A percentile compares a stretch with the other conserved stretches of the same genome.
Conservation (phyloP, 2,113 vertebrate species). For the Engraulis encrasicolus region DNA sequence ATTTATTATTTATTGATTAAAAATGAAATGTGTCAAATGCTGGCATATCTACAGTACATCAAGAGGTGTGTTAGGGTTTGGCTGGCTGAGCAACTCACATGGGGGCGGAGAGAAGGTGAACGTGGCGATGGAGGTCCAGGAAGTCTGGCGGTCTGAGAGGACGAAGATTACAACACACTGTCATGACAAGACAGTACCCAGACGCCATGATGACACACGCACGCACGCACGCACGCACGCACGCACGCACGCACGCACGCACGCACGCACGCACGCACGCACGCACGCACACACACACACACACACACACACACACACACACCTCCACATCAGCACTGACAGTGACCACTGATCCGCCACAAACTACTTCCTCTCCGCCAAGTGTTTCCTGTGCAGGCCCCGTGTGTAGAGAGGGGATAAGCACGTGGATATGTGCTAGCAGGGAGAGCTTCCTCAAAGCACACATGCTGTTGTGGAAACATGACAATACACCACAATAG, state of each 20-base stretch:
- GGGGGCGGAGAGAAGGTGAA: conserved; percentile 77
- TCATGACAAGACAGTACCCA: neutral
- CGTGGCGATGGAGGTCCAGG: conserved; percentile 83
- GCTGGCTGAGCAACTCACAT: conserved; percentile 71
- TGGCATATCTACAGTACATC: neutral
- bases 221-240: too few relatives aligned
- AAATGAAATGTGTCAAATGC: too few relatives aligned
- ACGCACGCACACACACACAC: too few relatives aligned
- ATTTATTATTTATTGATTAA: too few relatives aligned
- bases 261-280: too few relatives aligned
- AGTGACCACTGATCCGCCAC: too few relatives aligned
- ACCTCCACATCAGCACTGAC: neutral
- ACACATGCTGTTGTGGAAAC: too few relatives aligned
- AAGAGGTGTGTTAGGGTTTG: neutral
- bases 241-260: too few relatives aligned
- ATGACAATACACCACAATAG: too few relatives aligned
- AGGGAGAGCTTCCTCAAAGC: neutral
- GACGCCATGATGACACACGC: neutral
- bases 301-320: too few relatives aligned
- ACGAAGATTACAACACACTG: conserved; percentile 44
- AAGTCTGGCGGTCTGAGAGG: conserved; percentile 78
- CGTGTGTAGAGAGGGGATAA: neutral
- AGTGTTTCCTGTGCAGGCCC: neutral
- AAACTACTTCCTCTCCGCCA: neutral
- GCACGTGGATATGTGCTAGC: neutral